phyloP scores from a whole-genome alignment of 2,113 vertebrate species.

The Cyprinodon variegatus region DNA sequence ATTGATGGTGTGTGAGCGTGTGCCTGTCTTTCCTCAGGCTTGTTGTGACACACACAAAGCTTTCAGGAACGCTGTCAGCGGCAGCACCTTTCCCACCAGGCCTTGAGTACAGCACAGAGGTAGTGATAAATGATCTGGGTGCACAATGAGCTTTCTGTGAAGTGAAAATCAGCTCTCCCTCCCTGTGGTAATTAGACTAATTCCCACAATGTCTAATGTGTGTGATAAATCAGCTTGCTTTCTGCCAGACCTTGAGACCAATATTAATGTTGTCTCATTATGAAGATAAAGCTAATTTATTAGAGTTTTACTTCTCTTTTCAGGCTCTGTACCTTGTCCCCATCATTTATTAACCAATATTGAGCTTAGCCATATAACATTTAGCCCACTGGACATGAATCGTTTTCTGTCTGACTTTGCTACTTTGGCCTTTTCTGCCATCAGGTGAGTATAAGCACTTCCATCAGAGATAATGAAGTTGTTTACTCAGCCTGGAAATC shows the following conservation, averaged over 20 bases:
- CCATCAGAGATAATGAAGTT: constrained; percentile 11
- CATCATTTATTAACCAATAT: constrained; percentile 84
- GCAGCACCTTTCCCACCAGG: constrained; percentile 49
- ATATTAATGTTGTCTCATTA: constrained; percentile 89
- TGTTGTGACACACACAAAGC: constrained; percentile 15
- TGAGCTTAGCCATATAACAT: constrained; percentile 69
- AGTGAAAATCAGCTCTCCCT: constrained; percentile 60
- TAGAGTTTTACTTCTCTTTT: constrained; percentile 67
- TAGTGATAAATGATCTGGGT: constrained; percentile 54
- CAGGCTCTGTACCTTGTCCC: constrained; percentile 42
- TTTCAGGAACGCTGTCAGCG: constrained; percentile 17
- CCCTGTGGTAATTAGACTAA: constrained; percentile 73
- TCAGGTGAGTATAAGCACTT: constrained; percentile 23
- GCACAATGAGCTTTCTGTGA: constrained; percentile 79
- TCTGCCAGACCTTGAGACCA: constrained; percentile 82
- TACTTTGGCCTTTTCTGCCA: constrained; percentile 9
- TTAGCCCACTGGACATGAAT: constrained; percentile 48
- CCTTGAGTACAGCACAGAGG: not conserved
- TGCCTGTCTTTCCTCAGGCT: constrained; percentile 10
- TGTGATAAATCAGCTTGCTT: constrained; percentile 77
- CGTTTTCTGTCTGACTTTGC: constrained; percentile 33
- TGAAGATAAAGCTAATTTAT: constrained; percentile 85
- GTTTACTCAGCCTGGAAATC: constrained; percentile 7
- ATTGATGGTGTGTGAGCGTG: constrained; percentile 1
- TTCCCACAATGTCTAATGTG: constrained; percentile 71